Evolutionary conservation across 1,140 invertebrate genomes (phyloP).

Genomic region (Zaprionus lachaisei): DNA sequence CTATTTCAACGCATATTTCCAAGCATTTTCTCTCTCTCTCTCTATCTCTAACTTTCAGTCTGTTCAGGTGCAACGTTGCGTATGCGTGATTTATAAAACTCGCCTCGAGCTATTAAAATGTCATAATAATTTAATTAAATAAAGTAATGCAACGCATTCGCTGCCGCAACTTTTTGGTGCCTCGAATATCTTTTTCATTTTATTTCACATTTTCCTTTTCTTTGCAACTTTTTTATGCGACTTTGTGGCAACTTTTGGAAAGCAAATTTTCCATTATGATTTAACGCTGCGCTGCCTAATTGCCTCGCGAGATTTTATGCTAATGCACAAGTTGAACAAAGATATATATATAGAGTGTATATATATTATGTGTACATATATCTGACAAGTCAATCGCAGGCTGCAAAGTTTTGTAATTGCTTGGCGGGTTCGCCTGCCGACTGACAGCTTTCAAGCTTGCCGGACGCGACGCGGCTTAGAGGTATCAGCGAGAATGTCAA

Average conservation of each 20-base stretch:
- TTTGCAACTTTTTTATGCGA: slow-evolving; percentile 58
- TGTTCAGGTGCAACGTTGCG: slow-evolving; percentile 11
- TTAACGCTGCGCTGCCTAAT: slow-evolving; percentile 53
- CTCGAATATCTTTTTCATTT: slow-evolving; percentile 24
- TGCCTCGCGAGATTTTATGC: slow-evolving; percentile 54
- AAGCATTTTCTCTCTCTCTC: neutral
- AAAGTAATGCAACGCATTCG: slow-evolving; percentile 53
- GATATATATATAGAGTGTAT: neutral
- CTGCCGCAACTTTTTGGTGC: slow-evolving; percentile 1
- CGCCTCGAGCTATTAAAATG: slow-evolving; percentile 35
- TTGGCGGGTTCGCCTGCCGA: slow-evolving; percentile 24
- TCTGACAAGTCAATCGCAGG: slow-evolving; percentile 43
- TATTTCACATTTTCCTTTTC: slow-evolving; percentile 19
- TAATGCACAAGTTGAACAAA: slow-evolving; percentile 58
- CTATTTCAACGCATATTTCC: neutral
- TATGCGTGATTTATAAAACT: slow-evolving; percentile 27
- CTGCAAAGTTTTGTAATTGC: slow-evolving; percentile 49
- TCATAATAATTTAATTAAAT: slow-evolving; percentile 58
- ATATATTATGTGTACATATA: neutral
- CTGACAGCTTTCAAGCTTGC: slow-evolving; percentile 30
- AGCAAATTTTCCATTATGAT: slow-evolving; percentile 65
- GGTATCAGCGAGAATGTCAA: slow-evolving; percentile 63
- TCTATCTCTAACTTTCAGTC: neutral
- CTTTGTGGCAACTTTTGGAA: slow-evolving; percentile 58
- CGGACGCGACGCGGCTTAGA: slow-evolving; percentile 47